Conservation (phyloP, 2,113 vertebrate genomes). For the Grallaria varia region DNA sequence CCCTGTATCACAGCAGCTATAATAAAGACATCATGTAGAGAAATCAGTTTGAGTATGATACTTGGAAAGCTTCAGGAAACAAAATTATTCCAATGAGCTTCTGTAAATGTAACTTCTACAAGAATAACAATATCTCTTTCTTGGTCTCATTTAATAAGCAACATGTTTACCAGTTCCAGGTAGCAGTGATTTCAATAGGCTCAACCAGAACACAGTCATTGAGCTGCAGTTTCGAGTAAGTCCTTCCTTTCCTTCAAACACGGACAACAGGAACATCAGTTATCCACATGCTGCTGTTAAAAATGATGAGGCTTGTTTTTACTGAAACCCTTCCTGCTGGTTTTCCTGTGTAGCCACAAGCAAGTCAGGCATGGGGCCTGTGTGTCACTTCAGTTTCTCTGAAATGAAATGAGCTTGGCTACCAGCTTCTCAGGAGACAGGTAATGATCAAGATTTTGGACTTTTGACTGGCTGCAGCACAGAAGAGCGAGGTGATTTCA, state of each 20-base stretch:
- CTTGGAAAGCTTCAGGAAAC: neutral
- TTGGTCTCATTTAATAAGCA: neutral
- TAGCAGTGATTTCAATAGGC: neutral
- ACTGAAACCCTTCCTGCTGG: neutral
- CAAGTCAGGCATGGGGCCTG: neutral
- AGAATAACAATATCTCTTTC: rapidly evolving
- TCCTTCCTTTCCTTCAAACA: neutral
- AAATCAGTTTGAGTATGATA: neutral
- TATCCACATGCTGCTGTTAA: neutral
- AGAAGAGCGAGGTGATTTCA: neutral
- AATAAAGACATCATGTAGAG: neutral
- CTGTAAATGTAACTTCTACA: neutral
- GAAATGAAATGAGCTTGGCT: neutral
- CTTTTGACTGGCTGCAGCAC: neutral
- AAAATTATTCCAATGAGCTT: neutral
- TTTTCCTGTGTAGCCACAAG: neutral
- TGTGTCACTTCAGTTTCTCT: neutral
- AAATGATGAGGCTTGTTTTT: neutral
- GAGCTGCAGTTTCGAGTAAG: neutral
- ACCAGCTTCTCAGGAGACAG: neutral
- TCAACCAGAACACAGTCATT: neutral
- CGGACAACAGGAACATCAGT: neutral
- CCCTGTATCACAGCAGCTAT: neutral
- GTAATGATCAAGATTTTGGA: neutral
- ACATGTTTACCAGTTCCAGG: neutral